Base-by-base conservation (phyloP, 2,797 vertebrate genomes). In the Sebastes diaconus region DNA sequence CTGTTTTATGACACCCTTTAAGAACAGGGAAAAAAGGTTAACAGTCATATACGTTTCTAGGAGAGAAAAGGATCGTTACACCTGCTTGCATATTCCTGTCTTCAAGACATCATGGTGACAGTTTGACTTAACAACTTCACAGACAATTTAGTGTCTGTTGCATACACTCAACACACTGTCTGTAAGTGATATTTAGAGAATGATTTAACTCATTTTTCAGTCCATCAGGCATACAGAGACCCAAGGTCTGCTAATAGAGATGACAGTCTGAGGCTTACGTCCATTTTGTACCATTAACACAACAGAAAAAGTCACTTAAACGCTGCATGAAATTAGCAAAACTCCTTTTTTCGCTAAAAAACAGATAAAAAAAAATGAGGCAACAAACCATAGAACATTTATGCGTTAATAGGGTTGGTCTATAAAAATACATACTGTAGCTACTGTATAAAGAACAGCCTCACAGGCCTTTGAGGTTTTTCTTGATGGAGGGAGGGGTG, bases 261-360 rank as follows among this genome's bases (percentile, higher is more conserved):
- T 84, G 84, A 89, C 77, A 50, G 69, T 81, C 69, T 34, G 69
- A 88, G 82, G 74, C 59, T 79, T 22, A 29, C 10, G 77, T 87
- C 84, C 78, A 54, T 75, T 92, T 95, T 96, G 97, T 97, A 97
- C 96, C 97, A 95, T 94, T 92, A 42, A 96, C 95, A 95, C 95
- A 95, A 95, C 57, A 94, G 92, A 94, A 94, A 85, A 42, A 84
- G 65, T 79, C 78, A 73, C 90, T 92, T 94, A 96, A 95, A 96
- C 91, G 96, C 92, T 87, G 87, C 94, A 96, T 94, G 94, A 96
- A 95, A 97, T 97, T 80, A 84, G 95, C 95, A 95, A 96, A 96
- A 95, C 94, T 95, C 95, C 93, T 94, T 96, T 94, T 95, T 95
- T 95, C 89, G 93, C 95, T 85, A 79, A 78, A 76, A 84, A 81